Evolutionary conservation across 2,888 invertebrate genomes (phyloP), one percentile per base, ranked within the genome.

Genomic region (Lycaena phlaeas): DNA sequence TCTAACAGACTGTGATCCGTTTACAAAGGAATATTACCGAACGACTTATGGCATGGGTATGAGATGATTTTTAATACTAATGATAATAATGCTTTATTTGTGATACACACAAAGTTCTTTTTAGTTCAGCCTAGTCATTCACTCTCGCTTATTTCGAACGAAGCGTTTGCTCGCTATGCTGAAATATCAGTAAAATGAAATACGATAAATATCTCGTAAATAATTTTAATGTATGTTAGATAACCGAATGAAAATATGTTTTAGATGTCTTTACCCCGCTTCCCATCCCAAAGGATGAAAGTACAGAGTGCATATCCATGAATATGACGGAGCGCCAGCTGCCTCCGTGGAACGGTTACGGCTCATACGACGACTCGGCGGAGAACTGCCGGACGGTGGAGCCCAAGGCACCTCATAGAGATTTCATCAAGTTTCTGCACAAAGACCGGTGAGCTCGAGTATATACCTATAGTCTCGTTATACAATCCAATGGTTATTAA

Each of bases 261-360:
- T 50, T 77, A 75, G 89, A 90, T 58, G 87, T 90, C 39, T 92
- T 93, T 57, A 88, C 87, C 2, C 87, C 90, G 0, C 60, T 90
- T 5, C 59, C 75, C 14, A 62, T 71, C 38, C 90, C 90, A 1
- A 56, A 61, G 18, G 68, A 72, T 10, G 55, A 66, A 5, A 51
- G 59, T 3, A 59, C 53, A 0, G 68, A 70, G 41, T 63, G 65
- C 37, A 45, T 76, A 6, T 55, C 72, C 41, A 56, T 71, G 36
- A 58, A 51, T 1, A 46, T 75, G 30, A 60, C 64, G 2, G 71
- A 85, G 14, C 68, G 87, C 1, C 69, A 87, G 50, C 61, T 92
- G 30, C 96, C 96, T 0, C 96, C 96, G 0, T 96, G 94, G 88
- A 96, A 96, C 61, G 96, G 96, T 2, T 95, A 90, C 72, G 97